Percentiles rank a stretch among this genome's conserved stretches.
These are phyloP conservation scores for Pelochelys cantorii DNA, from an alignment of 2,797 vertebrate genomes.

Conservation along the genomic window DNA sequence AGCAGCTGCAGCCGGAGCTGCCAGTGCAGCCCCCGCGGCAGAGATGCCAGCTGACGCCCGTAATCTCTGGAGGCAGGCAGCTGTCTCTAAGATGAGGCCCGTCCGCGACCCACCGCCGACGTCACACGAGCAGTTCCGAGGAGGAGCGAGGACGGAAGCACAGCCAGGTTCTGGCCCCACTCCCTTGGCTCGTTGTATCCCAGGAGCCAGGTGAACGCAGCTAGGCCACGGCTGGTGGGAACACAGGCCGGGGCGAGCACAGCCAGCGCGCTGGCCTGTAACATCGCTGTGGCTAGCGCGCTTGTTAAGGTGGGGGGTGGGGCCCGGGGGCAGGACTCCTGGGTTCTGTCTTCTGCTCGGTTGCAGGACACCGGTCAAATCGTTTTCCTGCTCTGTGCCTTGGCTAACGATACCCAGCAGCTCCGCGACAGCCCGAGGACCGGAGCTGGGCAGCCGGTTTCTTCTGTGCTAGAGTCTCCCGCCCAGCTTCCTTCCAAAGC, in stretches of 20 bases:
- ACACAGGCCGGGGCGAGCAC: too few relatives aligned
- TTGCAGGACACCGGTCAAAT: not conserved
- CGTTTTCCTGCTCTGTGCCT: not conserved
- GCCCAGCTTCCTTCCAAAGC: not conserved
- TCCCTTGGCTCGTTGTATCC: not conserved
- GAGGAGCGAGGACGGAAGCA: not conserved
- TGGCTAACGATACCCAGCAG: not conserved
- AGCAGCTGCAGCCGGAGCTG: not conserved
- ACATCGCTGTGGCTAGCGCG: too few relatives aligned
- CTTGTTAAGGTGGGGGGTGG: too few relatives aligned
- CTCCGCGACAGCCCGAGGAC: not conserved
- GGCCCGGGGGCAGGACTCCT: too few relatives aligned
- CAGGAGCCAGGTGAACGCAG: not conserved
- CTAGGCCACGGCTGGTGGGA: too few relatives aligned
- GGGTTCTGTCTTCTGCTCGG: too few relatives aligned
- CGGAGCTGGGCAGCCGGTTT: too few relatives aligned
- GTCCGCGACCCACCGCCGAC: not conserved
- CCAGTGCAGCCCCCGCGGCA: not conserved
- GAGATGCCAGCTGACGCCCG: not conserved
- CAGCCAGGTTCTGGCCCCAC: not conserved
- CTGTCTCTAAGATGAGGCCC: slow-evolving; percentile 27
- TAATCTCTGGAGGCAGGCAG: not conserved
- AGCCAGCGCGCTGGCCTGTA: not conserved
- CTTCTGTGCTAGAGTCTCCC: not conserved
- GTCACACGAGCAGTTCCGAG: slow-evolving; percentile 12